Conservation (phyloP, 2,888 invertebrate genomes). For the Scaptomyza cyrtandrae region DNA sequence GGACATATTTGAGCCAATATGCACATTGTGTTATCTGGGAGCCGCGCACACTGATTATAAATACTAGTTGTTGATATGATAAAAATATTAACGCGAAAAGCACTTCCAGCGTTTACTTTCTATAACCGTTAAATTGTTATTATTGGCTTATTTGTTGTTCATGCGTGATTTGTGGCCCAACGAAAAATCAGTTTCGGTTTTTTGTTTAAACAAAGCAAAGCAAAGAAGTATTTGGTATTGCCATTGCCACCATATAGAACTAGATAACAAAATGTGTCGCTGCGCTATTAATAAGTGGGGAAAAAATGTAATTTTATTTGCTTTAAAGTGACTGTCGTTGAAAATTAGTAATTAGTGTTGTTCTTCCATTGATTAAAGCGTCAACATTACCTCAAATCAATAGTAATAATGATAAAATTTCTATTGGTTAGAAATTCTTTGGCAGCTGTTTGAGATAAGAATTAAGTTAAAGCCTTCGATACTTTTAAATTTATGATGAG, state of each 20-base stretch:
- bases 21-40: slow-evolving; percentile 50
- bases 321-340: slow-evolving; percentile 30
- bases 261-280: slow-evolving; percentile 62
- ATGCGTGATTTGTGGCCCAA: slow-evolving; percentile 31
- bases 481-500: slow-evolving; percentile 8
- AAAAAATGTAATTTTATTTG: slow-evolving; percentile 59
- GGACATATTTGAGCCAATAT: slow-evolving; percentile 31
- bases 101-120: slow-evolving; percentile 50
- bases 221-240: slow-evolving; percentile 41
- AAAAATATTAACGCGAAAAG: slow-evolving; percentile 38
- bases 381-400: slow-evolving; percentile 13
- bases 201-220: slow-evolving; percentile 18
- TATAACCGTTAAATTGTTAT: slow-evolving; percentile 66
- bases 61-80: slow-evolving; percentile 54
- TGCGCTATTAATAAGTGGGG: slow-evolving; percentile 57
- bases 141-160: slow-evolving; percentile 69
- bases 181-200: slow-evolving; percentile 13
- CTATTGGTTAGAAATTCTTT: slow-evolving; percentile 13
- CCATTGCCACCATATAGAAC: slow-evolving; percentile 16
- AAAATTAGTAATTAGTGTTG: slow-evolving; percentile 64
- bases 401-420: slow-evolving; percentile 30
- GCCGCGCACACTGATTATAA: slow-evolving; percentile 44
- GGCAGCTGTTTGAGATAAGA: background rate
- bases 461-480: slow-evolving; percentile 12
- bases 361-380: slow-evolving; percentile 57